Evolutionary conservation across 2,888 invertebrate species (phyloP).

Genomic region (Aphodius sticticus): DNA sequence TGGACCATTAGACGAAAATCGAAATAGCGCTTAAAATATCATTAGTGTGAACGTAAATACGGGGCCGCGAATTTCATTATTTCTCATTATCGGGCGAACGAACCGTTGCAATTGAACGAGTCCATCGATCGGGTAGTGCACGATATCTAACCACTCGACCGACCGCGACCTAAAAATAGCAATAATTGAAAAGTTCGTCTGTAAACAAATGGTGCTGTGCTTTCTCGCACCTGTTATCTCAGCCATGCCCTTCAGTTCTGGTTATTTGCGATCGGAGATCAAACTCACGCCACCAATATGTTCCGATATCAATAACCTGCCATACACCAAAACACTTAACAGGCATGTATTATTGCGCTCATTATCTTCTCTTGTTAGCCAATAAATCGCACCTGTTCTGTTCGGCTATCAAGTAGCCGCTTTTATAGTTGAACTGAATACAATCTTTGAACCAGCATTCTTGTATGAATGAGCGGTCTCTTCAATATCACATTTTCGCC

Average conservation of each 20-base stretch:
- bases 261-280: background rate
- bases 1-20: background rate
- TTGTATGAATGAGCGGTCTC: too few relatives aligned
- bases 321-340: background rate
- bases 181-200: background rate
- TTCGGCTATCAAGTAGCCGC: background rate
- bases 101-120: background rate
- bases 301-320: background rate
- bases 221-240: background rate
- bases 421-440: background rate
- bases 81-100: background rate
- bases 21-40: background rate
- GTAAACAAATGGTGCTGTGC: background rate
- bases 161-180: constrained; percentile 4
- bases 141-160: background rate
- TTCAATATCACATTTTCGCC: too few relatives aligned
- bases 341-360: background rate
- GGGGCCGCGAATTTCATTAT: background rate
- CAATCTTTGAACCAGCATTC: too few relatives aligned
- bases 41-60: background rate
- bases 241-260: background rate
- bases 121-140: background rate
- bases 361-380: background rate
- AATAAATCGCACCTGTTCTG: background rate
- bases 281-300: background rate